phyloP scores from a whole-genome alignment of 2,113 vertebrate genomes.

The Isurus oxyrinchus region DNA sequence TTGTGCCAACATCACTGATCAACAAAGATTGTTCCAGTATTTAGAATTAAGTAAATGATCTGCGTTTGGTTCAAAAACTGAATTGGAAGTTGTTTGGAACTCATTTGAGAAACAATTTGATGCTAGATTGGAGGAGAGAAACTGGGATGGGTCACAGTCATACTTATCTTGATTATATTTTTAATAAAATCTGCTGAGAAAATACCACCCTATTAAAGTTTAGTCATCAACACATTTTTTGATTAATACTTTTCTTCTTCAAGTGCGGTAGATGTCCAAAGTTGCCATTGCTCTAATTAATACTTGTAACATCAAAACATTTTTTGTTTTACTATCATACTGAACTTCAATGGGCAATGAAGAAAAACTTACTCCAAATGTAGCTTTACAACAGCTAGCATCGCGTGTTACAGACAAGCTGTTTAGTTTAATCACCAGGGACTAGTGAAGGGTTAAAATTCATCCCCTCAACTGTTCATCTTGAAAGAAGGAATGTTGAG shows the following conservation, averaged over 20 bases:
- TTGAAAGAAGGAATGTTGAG: constrained; percentile 18
- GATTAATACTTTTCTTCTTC: neutral
- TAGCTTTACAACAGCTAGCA: neutral
- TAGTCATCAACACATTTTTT: neutral
- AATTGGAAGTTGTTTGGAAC: neutral
- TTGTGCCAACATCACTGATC: neutral
- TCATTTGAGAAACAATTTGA: neutral
- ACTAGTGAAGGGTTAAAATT: neutral
- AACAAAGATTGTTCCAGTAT: neutral
- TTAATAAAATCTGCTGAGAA: neutral
- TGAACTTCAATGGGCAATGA: neutral
- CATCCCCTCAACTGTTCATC: neutral
- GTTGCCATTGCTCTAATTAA: neutral
- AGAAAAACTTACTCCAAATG: neutral
- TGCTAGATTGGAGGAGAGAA: neutral
- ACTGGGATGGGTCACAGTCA: neutral
- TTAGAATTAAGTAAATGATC: neutral
- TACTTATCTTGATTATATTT: neutral
- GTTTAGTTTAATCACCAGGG: neutral
- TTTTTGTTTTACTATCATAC: neutral
- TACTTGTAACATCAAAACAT: neutral
- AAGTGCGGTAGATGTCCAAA: neutral
- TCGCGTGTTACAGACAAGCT: neutral
- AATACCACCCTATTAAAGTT: neutral
- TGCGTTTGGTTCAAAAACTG: neutral